These are phyloP conservation scores for Martes flavigula DNA, from an alignment of 2,797 vertebrate genomes.

Conservation along the genomic window DNA sequence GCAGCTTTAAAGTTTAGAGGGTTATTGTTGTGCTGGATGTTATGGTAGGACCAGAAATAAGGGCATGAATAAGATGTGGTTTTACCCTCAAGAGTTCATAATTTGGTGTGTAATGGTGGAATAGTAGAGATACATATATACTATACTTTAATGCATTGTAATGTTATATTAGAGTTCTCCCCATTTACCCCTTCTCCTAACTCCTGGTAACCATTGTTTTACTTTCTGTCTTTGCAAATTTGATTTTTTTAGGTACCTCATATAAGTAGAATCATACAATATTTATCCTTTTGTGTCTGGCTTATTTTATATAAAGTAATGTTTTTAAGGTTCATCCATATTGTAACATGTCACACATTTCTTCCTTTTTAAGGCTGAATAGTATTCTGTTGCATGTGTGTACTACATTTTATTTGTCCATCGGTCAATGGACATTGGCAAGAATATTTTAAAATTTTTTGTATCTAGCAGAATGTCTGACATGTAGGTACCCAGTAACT, in stretches of 20 bases:
- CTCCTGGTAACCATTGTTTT: neutral
- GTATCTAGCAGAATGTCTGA: neutral
- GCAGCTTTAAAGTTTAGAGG: neutral
- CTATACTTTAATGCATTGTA: neutral
- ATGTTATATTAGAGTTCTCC: neutral
- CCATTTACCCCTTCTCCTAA: neutral
- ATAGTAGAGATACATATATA: neutral
- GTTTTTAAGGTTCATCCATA: neutral
- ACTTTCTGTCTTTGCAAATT: neutral
- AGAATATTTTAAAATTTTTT: slow-evolving; percentile 39
- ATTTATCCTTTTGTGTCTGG: neutral
- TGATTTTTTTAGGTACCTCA: neutral
- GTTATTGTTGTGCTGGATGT: neutral
- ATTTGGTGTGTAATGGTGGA: neutral
- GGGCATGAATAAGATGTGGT: neutral
- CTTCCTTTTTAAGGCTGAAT: neutral
- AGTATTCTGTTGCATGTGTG: neutral
- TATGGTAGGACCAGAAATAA: neutral
- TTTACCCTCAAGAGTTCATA: neutral
- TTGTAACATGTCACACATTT: neutral
- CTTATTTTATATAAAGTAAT: neutral
- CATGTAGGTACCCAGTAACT: neutral
- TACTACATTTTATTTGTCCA: neutral
- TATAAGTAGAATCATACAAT: neutral
- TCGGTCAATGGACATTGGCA: neutral